Base-by-base conservation (phyloP, 2,113 vertebrate species). In the Camarhynchus parvulus region DNA sequence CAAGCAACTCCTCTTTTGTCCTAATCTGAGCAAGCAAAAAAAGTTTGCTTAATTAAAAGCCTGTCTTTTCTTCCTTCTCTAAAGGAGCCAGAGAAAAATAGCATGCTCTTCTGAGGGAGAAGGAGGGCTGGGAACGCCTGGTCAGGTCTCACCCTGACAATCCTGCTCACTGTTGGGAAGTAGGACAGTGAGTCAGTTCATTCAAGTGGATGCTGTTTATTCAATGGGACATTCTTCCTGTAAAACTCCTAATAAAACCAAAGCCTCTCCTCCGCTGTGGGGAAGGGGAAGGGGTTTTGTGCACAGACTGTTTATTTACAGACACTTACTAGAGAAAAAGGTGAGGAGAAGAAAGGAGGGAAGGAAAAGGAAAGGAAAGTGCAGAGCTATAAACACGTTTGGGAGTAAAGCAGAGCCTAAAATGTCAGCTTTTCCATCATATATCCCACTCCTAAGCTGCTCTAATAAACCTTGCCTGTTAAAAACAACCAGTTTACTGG, bases 11-110 rank as follows among this genome's bases (percentile, higher is more conserved):
- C 80, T 77, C 94, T 92, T 97, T 96, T 97, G 96, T 97, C 85
- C 83, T 94, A 83, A 97, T 91, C 88, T 83, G 70, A 97, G 93
- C 81, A 87, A 96, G 95, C 73, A 91, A 91, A 93, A 95, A 92
- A 90, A 89, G 92, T 96, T 97, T 96, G 95, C 95, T 97, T 96
- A 96, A 97, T 97, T 97, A 97, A 97, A 97, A 97, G 90, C 91
- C 94, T 92, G 87, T 87, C 92, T 94, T 95, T 96, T 96, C 88
- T 87, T 92, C 78, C 63, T 63, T 21, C 83, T 94, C 66, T 87
- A 95, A 96, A 94, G 87, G 52, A 64, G 80, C 47, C 1, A 3
- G 85, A 87, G 77, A 66, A 94, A 96, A 97, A 92, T 90, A 93
- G 85, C 81, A 17, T 61, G 74, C 75, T 82, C 78, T 91, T 77